Evolutionary conservation across 2,113 vertebrate species (phyloP).

Genomic region (Burhinus bistriatus): DNA sequence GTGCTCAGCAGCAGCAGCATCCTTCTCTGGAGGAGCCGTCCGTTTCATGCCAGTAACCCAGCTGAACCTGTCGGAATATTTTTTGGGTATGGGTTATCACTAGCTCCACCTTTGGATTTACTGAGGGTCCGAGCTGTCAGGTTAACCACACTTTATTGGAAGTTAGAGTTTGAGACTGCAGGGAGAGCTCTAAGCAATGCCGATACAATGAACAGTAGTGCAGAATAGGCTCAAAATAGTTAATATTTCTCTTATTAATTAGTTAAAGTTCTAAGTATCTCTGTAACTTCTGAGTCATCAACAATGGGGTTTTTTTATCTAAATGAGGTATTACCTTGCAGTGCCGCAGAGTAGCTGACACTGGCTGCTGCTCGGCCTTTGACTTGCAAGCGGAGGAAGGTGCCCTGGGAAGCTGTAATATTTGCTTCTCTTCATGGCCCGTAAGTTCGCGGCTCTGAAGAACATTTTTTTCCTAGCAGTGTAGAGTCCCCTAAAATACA

Average conservation of each 20-base stretch:
- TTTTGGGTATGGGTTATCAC: neutral
- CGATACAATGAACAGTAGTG: neutral
- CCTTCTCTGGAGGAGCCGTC: neutral
- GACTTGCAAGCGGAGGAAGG: neutral
- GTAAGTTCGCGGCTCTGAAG: neutral
- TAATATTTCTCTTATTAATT: neutral
- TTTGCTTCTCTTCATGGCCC: neutral
- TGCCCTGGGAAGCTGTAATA: neutral
- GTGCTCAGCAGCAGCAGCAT: neutral
- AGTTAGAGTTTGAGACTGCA: neutral
- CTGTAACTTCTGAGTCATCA: neutral
- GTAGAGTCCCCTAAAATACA: neutral
- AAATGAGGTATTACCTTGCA: neutral
- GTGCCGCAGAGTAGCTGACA: rapidly evolving
- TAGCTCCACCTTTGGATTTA: neutral
- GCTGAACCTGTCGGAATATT: neutral
- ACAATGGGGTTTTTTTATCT: neutral
- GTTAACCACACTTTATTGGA: neutral
- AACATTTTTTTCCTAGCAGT: neutral
- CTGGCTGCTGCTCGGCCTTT: neutral
- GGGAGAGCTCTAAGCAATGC: neutral
- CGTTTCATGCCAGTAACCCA: neutral
- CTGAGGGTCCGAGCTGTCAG: neutral
- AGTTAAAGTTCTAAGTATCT: neutral
- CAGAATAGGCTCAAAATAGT: neutral